phyloP scores from a whole-genome alignment of 2,113 vertebrate species.

The Cettia cetti region DNA sequence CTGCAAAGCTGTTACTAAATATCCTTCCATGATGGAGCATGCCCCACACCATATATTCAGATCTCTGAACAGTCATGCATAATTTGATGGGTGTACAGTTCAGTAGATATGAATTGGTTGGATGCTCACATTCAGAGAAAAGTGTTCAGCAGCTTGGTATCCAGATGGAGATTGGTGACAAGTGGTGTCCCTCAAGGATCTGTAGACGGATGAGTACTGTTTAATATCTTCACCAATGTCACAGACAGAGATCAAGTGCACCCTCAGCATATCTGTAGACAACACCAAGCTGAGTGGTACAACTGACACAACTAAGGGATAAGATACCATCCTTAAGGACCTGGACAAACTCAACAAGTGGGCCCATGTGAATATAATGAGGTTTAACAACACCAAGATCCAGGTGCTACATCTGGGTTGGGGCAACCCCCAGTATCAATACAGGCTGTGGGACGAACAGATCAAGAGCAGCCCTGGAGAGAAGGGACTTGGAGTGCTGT shows the following conservation, averaged over 20 bases:
- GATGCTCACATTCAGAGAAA: not conserved
- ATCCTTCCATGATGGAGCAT: not conserved
- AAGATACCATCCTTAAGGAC: not conserved
- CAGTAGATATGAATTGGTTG: not conserved
- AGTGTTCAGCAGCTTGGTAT: not conserved
- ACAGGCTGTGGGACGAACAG: not conserved
- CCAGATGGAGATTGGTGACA: not conserved
- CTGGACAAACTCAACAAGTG: not conserved
- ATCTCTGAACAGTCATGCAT: not conserved
- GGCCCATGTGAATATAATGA: not conserved
- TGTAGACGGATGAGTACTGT: fast-evolving
- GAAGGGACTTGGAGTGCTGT: not conserved
- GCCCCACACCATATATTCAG: not conserved
- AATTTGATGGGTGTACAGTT: not conserved
- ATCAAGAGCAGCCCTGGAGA: fast-evolving
- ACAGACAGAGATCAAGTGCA: not conserved
- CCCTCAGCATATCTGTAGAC: not conserved
- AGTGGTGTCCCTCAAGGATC: not conserved
- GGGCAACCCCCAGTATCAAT: too few relatives aligned
- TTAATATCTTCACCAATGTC: not conserved
- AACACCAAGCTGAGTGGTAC: not conserved
- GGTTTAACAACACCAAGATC: not conserved
- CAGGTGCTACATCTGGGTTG: not conserved
- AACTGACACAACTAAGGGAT: not conserved
- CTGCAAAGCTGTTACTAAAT: not conserved